Evolutionary conservation across 2,888 invertebrate genomes (phyloP).

Genomic region (Desoria tigrina): DNA sequence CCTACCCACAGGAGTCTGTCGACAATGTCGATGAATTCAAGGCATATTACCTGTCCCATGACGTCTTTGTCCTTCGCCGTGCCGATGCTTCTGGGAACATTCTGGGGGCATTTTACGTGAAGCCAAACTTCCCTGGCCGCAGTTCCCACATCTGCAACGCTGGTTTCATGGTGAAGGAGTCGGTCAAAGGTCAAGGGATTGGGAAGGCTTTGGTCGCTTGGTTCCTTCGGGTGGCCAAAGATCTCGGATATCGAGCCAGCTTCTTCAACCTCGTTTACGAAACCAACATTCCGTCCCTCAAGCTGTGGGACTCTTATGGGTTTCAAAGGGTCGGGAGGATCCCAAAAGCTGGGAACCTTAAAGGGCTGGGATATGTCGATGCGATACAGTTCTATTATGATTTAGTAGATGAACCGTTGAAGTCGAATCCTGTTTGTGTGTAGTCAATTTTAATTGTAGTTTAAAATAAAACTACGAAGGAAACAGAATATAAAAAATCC

Average conservation of each 20-base stretch:
- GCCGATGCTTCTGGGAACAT: conserved; percentile 9
- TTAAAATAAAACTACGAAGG: too few relatives aligned
- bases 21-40: conserved; percentile 17
- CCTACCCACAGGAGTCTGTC: conserved; percentile 19
- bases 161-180: conserved; percentile 24
- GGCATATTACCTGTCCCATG: conserved; percentile 5
- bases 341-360: too few relatives aligned
- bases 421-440: too few relatives aligned
- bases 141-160: conserved; percentile 28
- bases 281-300: conserved; percentile 16
- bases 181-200: conserved; percentile 19
- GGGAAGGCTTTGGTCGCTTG: conserved; percentile 18
- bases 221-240: conserved; percentile 21
- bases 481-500: too few relatives aligned
- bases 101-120: conserved; percentile 25
- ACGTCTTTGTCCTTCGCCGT: conserved; percentile 20
- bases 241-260: conserved; percentile 22
- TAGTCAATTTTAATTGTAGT: too few relatives aligned
- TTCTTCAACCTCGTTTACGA: conserved; percentile 26
- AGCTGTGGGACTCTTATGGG: conserved; percentile 22
- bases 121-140: conserved; percentile 27
- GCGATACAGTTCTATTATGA: too few relatives aligned
- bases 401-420: too few relatives aligned
- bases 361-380: too few relatives aligned
- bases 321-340: too few relatives aligned